A percentile compares a stretch with the other conserved stretches of the same genome.
These are phyloP conservation scores for Diabrotica virgifera DNA, from an alignment of 1,140 invertebrate species.

Conservation along the genomic window DNA sequence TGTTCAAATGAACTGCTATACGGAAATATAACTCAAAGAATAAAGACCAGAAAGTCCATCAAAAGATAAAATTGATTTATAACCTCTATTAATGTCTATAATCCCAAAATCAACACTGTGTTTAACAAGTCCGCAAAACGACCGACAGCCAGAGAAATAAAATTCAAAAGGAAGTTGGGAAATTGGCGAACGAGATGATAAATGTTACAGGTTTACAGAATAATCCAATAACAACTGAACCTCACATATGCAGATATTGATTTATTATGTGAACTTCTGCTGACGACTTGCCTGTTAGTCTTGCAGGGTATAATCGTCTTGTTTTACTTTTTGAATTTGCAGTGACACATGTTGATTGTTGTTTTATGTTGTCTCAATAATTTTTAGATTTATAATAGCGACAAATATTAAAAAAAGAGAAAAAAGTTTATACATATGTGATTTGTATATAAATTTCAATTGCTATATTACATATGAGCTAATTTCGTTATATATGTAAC, in stretches of 20 bases:
- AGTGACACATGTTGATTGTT: background rate
- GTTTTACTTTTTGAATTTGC: background rate
- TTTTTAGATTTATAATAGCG: too few species aligned
- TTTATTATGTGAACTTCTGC: constrained; percentile 1
- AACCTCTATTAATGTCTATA: constrained; percentile 3
- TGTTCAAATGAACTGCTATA: too few species aligned
- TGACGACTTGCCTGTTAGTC: background rate
- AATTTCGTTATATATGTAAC: too few species aligned
- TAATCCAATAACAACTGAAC: background rate
- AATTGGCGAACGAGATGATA: background rate
- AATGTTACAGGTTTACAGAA: background rate
- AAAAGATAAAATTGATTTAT: background rate
- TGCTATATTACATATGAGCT: too few species aligned
- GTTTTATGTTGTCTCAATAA: too few species aligned
- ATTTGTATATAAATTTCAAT: too few species aligned
- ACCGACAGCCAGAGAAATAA: background rate
- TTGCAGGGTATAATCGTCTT: background rate
- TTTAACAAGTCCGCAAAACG: background rate
- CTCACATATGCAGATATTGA: background rate
- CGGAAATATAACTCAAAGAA: background rate
- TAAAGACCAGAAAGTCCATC: background rate
- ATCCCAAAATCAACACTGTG: background rate
- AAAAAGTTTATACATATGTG: too few species aligned
- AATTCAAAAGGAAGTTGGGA: constrained; percentile 3
- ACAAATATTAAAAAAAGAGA: too few species aligned